Evolutionary conservation across 2,888 invertebrate genomes (phyloP).

Genomic region (Physocephala rufipes): DNA sequence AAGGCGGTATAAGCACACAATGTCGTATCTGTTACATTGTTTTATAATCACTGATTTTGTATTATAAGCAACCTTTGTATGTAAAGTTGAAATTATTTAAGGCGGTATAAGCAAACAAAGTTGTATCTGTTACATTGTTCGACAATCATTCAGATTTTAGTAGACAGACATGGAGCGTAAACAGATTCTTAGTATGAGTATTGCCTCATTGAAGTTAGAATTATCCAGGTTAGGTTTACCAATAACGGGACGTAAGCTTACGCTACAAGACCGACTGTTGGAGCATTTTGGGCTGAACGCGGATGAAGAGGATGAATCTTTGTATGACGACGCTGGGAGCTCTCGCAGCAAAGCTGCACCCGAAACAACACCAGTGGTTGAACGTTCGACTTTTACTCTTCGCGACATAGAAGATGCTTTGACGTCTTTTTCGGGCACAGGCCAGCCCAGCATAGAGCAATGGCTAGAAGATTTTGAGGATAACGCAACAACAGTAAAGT

Average conservation of each 20-base stretch:
- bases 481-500: constrained; percentile 22
- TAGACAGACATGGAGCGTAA: too few species aligned
- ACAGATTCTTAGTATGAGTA: too few species aligned
- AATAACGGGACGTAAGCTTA: background rate
- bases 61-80: too few species aligned
- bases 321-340: background rate
- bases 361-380: constrained; percentile 4
- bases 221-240: background rate
- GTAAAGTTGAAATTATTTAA: too few species aligned
- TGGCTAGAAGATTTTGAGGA: constrained; percentile 28
- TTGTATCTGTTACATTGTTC: too few species aligned
- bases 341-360: background rate
- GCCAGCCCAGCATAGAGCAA: constrained; percentile 19
- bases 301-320: background rate
- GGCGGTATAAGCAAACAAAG: too few species aligned
- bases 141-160: too few species aligned
- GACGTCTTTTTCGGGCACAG: constrained; percentile 22
- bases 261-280: constrained; percentile 10
- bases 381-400: constrained; percentile 23
- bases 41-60: too few species aligned
- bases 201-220: too few species aligned
- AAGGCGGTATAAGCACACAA: too few species aligned
- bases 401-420: constrained; percentile 30
- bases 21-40: too few species aligned
- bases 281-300: constrained; percentile 3